Evolutionary conservation across 2,888 invertebrate species (phyloP).

Genomic region (Diarsia rubi): DNA sequence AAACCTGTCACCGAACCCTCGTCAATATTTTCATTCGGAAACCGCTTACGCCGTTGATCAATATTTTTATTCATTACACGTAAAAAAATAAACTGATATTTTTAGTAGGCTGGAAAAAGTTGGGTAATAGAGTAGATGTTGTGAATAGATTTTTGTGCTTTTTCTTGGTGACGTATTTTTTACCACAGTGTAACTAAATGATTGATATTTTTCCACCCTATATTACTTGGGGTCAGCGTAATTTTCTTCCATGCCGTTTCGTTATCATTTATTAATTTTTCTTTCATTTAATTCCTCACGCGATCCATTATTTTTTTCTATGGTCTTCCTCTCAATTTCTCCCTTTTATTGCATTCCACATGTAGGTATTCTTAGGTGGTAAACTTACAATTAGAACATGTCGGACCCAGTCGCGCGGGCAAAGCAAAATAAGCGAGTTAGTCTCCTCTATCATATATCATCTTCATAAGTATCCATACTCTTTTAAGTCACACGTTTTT

Average conservation of each 20-base stretch:
- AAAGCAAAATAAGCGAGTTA: too few relatives aligned
- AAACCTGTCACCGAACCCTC: slow-evolving; percentile 65
- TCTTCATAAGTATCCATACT: too few relatives aligned
- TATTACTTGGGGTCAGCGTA: too few relatives aligned
- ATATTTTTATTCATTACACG: slow-evolving; percentile 56
- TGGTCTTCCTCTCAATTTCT: not conserved
- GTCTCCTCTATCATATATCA: too few relatives aligned
- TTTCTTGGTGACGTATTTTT: not conserved
- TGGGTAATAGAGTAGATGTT: not conserved
- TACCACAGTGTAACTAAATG: not conserved
- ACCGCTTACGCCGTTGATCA: slow-evolving; percentile 37
- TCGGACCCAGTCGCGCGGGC: too few relatives aligned
- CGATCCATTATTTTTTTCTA: not conserved
- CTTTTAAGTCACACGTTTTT: too few relatives aligned
- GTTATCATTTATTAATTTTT: not conserved
- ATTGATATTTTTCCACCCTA: not conserved
- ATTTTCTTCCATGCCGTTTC: not conserved
- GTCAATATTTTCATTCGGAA: slow-evolving; percentile 65
- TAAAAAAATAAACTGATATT: slow-evolving; percentile 43
- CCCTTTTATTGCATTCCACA: too few relatives aligned
- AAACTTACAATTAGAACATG: too few relatives aligned
- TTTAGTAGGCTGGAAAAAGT: slow-evolving; percentile 19
- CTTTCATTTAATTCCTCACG: not conserved
- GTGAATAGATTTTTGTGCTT: slow-evolving; percentile 6
- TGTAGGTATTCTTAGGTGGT: too few relatives aligned